Conservation (phyloP, 2,888 invertebrate species). For the Microctonus brassicae region DNA sequence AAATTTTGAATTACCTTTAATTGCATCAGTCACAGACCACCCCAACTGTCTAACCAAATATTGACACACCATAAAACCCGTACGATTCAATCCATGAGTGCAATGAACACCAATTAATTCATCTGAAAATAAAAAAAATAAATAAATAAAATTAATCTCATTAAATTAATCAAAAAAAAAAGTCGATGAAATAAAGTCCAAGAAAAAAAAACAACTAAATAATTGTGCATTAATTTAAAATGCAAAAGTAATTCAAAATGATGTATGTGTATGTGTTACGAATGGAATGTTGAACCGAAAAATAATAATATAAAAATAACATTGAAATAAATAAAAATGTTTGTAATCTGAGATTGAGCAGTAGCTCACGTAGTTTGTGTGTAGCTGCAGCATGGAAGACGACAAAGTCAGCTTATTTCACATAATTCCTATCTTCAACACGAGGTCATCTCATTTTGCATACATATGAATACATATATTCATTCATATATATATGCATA, state of each 20-base stretch:
- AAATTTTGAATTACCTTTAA: slow-evolving; percentile 76
- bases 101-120: slow-evolving; percentile 84
- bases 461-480: too few relatives aligned
- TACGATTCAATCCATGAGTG: slow-evolving; percentile 85
- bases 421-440: slow-evolving; percentile 48
- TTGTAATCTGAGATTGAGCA: slow-evolving; percentile 34
- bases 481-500: too few relatives aligned
- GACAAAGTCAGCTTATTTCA: slow-evolving; percentile 44
- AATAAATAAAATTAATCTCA: neutral
- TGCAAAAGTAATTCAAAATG: neutral
- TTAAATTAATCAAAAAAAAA: neutral
- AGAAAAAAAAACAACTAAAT: neutral
- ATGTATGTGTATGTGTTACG: neutral
- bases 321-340: slow-evolving; percentile 26
- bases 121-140: slow-evolving; percentile 71
- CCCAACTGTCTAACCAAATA: slow-evolving; percentile 77
- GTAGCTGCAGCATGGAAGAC: neutral
- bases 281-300: neutral
- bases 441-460: slow-evolving; percentile 56
- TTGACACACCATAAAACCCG: slow-evolving; percentile 82
- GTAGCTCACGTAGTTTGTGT: slow-evolving; percentile 2
- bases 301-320: slow-evolving; percentile 3
- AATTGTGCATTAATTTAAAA: neutral
- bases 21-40: slow-evolving; percentile 73
- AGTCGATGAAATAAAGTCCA: neutral